A percentile compares a stretch with the other conserved stretches of the same genome.
Conservation (phyloP, 2,113 vertebrate genomes). For the Ochotona curzoniae region DNA sequence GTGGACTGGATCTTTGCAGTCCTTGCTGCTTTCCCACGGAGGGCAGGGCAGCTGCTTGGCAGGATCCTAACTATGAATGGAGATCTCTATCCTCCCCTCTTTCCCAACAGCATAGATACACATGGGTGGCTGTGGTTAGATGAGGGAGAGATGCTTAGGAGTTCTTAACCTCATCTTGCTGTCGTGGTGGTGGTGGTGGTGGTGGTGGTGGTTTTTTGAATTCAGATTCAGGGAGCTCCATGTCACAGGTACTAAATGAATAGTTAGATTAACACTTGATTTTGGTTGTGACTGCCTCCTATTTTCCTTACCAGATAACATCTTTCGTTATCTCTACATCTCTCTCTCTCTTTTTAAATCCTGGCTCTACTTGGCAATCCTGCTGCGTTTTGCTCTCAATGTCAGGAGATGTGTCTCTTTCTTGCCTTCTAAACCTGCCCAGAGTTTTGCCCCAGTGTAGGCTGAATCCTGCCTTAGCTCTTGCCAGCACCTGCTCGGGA, state of each 20-base stretch:
- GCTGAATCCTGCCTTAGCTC: background rate
- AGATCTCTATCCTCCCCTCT: background rate
- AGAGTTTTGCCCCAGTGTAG: background rate
- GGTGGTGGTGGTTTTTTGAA: background rate
- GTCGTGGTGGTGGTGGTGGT: background rate
- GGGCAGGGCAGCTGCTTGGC: fast-evolving
- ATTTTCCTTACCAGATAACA: background rate
- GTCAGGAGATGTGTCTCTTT: background rate
- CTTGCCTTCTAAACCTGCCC: background rate
- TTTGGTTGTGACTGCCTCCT: background rate
- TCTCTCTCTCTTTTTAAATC: background rate
- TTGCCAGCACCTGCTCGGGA: background rate
- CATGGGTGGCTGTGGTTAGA: background rate
- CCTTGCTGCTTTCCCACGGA: background rate
- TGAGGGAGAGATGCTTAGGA: background rate
- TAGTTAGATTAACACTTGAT: background rate
- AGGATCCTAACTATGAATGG: background rate
- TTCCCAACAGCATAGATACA: background rate
- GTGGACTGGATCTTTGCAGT: background rate
- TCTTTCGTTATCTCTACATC: conserved; percentile 7
- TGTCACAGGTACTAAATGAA: background rate
- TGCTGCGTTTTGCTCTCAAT: background rate
- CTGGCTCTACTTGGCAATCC: background rate
- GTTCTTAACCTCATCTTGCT: background rate
- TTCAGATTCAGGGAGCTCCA: background rate